Conservation (phyloP, 2,113 vertebrate species). For the Pholis gunnellus region DNA sequence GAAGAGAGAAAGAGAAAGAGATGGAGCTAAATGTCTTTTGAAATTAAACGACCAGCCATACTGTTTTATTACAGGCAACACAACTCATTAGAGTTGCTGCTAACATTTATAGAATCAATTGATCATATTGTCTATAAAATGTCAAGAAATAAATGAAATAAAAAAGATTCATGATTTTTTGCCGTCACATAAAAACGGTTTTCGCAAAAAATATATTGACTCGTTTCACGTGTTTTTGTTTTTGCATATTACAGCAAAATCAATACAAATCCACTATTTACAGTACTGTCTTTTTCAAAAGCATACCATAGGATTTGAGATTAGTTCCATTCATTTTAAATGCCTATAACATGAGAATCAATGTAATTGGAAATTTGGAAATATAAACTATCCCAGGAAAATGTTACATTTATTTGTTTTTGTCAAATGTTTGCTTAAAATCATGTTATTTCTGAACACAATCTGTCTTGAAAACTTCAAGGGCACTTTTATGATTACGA, state of each 20-base stretch:
- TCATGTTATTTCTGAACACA: background rate
- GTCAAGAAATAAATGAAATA: background rate
- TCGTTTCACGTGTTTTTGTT: background rate
- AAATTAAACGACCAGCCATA: background rate
- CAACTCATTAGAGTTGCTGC: background rate
- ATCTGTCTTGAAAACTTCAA: background rate
- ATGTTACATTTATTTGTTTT: background rate
- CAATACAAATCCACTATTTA: background rate
- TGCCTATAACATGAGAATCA: background rate
- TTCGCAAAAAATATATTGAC: background rate
- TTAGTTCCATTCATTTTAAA: background rate
- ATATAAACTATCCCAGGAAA: background rate
- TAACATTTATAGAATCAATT: background rate
- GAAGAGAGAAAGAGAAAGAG: conserved; percentile 24
- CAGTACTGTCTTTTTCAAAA: background rate
- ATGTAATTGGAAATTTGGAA: background rate
- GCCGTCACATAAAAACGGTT: background rate
- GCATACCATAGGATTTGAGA: background rate
- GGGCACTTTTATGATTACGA: background rate
- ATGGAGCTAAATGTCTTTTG: conserved; percentile 18
- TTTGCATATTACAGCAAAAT: background rate
- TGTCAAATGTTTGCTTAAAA: background rate
- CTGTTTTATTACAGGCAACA: background rate
- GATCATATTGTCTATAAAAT: background rate
- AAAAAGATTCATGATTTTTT: background rate